These are phyloP conservation scores for Coregonus suidteri DNA, from an alignment of 2,797 vertebrate species.

Conservation along the genomic window DNA sequence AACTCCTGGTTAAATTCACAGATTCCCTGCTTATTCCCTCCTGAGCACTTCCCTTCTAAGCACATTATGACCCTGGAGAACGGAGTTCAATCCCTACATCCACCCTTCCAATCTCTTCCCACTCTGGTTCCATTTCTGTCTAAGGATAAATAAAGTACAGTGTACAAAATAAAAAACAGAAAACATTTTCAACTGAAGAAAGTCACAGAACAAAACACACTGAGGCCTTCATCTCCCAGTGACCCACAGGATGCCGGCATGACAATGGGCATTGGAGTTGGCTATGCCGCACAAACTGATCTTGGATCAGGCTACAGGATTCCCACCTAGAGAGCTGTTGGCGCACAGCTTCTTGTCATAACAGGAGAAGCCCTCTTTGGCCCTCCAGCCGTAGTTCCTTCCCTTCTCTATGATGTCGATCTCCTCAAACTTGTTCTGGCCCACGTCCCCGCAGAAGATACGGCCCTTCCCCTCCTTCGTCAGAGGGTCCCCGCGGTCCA, in stretches of 20 bases:
- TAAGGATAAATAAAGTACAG: background rate
- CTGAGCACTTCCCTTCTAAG: background rate
- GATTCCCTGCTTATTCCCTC: conserved; percentile 1
- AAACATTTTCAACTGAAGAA: background rate
- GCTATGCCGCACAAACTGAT: background rate
- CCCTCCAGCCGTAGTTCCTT: conserved; percentile 93
- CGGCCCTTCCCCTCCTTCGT: conserved; percentile 86
- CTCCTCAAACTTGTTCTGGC: conserved; percentile 95
- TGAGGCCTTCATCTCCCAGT: background rate
- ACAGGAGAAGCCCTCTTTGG: conserved; percentile 92
- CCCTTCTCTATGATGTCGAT: conserved; percentile 91
- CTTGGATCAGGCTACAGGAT: background rate
- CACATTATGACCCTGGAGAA: background rate
- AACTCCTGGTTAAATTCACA: background rate
- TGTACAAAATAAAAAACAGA: background rate
- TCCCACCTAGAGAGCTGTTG: conserved; percentile 89
- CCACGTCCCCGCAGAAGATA: conserved; percentile 94
- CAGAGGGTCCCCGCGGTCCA: conserved; percentile 84
- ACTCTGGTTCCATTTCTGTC: background rate
- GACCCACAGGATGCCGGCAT: background rate
- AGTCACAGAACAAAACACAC: background rate
- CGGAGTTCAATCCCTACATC: background rate
- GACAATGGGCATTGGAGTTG: background rate
- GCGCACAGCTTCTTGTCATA: conserved; percentile 91
- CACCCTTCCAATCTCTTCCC: background rate